A percentile compares a stretch with the other conserved stretches of the same genome.
phyloP scores from a whole-genome alignment of 2,888 invertebrate genomes.

The Rhagium mordax region DNA sequence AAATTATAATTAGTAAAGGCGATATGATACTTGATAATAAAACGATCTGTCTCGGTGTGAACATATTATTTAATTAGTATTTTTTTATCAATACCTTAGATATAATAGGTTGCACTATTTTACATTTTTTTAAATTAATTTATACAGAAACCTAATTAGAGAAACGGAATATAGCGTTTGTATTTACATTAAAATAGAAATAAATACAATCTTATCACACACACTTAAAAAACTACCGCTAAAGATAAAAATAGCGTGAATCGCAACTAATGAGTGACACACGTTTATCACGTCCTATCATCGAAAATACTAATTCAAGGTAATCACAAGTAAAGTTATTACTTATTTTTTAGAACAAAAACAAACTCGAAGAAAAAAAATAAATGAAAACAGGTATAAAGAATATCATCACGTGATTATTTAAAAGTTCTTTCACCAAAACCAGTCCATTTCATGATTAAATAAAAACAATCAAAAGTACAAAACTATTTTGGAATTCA shows the following conservation, averaged over 20 bases:
- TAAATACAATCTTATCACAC: slow-evolving; percentile 52
- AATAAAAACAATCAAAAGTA: neutral
- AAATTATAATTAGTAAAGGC: too few species aligned
- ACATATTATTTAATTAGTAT: slow-evolving; percentile 28
- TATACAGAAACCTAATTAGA: slow-evolving; percentile 46
- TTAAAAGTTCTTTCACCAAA: neutral
- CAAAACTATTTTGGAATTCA: slow-evolving; percentile 47
- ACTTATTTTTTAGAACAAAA: neutral
- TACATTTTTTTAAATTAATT: slow-evolving; percentile 36
- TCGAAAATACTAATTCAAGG: slow-evolving; percentile 23
- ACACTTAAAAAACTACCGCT: slow-evolving; percentile 43
- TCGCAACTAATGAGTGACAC: slow-evolving; percentile 7
- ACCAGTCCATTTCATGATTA: slow-evolving; percentile 3
- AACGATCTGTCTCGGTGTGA: neutral
- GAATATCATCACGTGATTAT: neutral
- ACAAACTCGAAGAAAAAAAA: slow-evolving; percentile 6
- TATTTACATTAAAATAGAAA: slow-evolving; percentile 50
- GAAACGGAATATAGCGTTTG: slow-evolving; percentile 39
- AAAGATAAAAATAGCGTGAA: slow-evolving; percentile 31
- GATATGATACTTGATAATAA: too few species aligned
- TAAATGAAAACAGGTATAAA: neutral
- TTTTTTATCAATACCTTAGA: slow-evolving; percentile 35
- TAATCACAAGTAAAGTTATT: slow-evolving; percentile 25
- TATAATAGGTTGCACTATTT: slow-evolving; percentile 40
- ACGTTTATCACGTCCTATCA: neutral